phyloP scores from a whole-genome alignment of 2,888 invertebrate genomes.

The Oxyteleia sp. region DNA sequence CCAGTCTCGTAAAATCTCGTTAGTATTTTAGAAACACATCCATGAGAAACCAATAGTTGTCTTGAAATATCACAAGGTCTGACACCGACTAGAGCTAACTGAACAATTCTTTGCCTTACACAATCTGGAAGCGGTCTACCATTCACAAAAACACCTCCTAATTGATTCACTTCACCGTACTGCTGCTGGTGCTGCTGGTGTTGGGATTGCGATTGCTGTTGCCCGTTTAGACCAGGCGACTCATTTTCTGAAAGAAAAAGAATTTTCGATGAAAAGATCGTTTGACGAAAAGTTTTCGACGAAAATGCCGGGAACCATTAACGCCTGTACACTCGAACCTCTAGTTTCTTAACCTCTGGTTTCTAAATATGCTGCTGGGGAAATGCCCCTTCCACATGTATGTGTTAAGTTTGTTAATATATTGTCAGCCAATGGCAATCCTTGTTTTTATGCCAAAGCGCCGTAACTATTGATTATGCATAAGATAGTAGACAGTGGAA shows the following conservation, averaged over 20 bases:
- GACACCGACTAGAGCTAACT: constrained; percentile 97
- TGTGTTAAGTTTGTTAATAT: no score
- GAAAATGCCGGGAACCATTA: no score
- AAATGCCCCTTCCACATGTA: no score
- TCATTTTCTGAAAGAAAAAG: constrained; percentile 81
- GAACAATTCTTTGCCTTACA: constrained; percentile 97
- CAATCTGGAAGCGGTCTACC: constrained; percentile 98
- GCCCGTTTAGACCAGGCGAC: constrained; percentile 82
- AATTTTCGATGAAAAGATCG: no score
- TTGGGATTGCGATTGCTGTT: constrained; percentile 86
- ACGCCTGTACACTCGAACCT: no score
- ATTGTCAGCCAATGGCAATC: no score
- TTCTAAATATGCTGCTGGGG: no score
- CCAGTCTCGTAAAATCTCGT: constrained; percentile 99
- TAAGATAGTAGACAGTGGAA: no score
- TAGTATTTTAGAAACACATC: constrained; percentile 98
- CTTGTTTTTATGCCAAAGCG: no score
- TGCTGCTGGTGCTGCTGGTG: constrained; percentile 90
- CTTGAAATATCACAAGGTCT: constrained; percentile 98
- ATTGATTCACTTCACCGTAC: constrained; percentile 99
- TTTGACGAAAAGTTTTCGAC: no score
- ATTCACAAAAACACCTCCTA: constrained; percentile 99
- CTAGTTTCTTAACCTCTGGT: no score
- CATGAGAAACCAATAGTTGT: constrained; percentile 97
- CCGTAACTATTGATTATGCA: no score